Percentiles rank a stretch among this genome's conserved stretches.
These are phyloP conservation scores for Sinocyclocheilus rhinocerous DNA, from an alignment of 2,113 vertebrate species.

Conservation along the genomic window DNA sequence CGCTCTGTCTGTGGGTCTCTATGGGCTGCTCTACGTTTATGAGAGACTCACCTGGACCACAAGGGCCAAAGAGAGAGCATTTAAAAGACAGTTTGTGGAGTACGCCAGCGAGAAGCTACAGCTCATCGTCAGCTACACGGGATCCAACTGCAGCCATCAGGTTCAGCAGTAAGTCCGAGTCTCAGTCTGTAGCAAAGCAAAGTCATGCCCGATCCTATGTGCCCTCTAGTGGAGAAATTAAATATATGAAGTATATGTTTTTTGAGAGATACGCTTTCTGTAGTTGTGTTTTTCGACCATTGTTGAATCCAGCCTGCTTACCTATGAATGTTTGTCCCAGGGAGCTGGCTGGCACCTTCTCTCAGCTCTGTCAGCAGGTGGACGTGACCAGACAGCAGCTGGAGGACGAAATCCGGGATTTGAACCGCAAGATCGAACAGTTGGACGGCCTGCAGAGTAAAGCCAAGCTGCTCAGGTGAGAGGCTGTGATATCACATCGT, in stretches of 20 bases:
- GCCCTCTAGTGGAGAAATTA: background rate
- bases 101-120: conserved; percentile 96
- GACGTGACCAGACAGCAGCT: conserved; percentile 92
- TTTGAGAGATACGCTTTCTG: background rate
- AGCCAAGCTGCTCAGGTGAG: conserved; percentile 94
- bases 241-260: too few relatives aligned
- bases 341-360: conserved; percentile 91
- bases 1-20: conserved; percentile 91
- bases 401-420: conserved; percentile 86
- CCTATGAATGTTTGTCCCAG: conserved; percentile 55
- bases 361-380: conserved; percentile 96
- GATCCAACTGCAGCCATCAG: conserved; percentile 99
- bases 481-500: background rate
- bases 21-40: conserved; percentile 93
- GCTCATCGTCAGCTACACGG: conserved; percentile 96
- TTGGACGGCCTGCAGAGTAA: conserved; percentile 91
- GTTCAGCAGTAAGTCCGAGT: conserved; percentile 90
- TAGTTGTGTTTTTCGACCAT: background rate
- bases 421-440: conserved; percentile 91
- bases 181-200: too few relatives aligned
- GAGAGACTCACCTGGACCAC: conserved; percentile 98
- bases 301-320: too few relatives aligned
- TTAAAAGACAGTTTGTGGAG: conserved; percentile 97
- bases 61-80: conserved; percentile 91
- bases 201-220: too few relatives aligned